A percentile compares a stretch with the other conserved stretches of the same genome.
phyloP scores from a whole-genome alignment of 37 sponge, comb jelly and placozoan species.

The Chondrosia reniformis region DNA sequence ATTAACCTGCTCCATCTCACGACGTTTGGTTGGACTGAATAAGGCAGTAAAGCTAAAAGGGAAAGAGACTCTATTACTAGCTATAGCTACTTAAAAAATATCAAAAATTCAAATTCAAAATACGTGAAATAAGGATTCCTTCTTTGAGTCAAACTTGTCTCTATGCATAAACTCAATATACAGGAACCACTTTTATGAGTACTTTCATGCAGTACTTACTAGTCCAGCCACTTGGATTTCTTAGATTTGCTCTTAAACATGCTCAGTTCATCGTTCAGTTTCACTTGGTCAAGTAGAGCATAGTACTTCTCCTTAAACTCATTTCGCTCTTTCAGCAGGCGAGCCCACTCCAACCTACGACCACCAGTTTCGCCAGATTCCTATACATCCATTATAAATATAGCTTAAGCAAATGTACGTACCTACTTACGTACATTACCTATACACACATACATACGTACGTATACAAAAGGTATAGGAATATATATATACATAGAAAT shows the following conservation, averaged over 20 bases:
- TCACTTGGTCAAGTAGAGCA: slow-evolving; percentile 74
- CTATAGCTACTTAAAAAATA: too few relatives aligned
- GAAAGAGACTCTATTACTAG: too few relatives aligned
- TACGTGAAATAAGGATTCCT: too few relatives aligned
- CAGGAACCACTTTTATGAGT: too few relatives aligned
- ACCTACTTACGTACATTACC: too few relatives aligned
- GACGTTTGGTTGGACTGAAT: slow-evolving; percentile 68
- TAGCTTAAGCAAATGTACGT: too few relatives aligned
- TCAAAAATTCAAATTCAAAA: too few relatives aligned
- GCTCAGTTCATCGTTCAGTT: slow-evolving; percentile 71
- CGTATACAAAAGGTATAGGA: not conserved
- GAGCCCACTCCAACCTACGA: slow-evolving; percentile 61
- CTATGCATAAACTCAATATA: too few relatives aligned
- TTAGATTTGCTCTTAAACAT: slow-evolving; percentile 63
- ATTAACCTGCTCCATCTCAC: slow-evolving; percentile 60
- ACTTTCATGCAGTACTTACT: slow-evolving; percentile 42
- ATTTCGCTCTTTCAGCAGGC: slow-evolving; percentile 79
- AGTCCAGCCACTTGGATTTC: slow-evolving; percentile 70
- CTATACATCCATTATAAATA: too few relatives aligned
- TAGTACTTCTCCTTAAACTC: slow-evolving; percentile 90
- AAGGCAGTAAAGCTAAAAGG: slow-evolving; percentile 57
- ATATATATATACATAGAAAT: not conserved
- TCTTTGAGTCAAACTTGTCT: too few relatives aligned
- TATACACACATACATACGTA: too few relatives aligned
- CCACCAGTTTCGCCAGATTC: slow-evolving; percentile 37